A percentile compares a stretch with the other conserved stretches of the same genome.
Conservation (phyloP, 2,888 invertebrate species). For the Hydraecia micacea region DNA sequence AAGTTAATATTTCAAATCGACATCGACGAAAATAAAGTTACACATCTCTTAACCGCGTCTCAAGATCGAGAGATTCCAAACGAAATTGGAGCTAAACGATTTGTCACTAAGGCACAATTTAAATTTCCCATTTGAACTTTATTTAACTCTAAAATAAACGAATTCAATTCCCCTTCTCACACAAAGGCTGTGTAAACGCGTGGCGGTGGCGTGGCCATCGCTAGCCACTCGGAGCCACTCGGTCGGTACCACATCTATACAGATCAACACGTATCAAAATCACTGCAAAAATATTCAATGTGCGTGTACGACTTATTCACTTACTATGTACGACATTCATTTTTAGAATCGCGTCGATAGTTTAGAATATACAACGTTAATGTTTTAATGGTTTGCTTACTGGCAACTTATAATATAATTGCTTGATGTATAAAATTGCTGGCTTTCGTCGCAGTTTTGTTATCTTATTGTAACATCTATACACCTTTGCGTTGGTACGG, state of each 20-base stretch:
- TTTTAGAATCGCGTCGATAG: slow-evolving; percentile 68
- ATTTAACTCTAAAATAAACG: slow-evolving; percentile 85
- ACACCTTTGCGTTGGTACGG: slow-evolving; percentile 32
- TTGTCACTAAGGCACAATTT: slow-evolving; percentile 90
- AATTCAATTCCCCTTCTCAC: slow-evolving; percentile 81
- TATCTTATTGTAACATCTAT: slow-evolving; percentile 30
- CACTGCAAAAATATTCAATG: slow-evolving; percentile 73
- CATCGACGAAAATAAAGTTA: slow-evolving; percentile 67
- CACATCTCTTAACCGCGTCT: slow-evolving; percentile 68
- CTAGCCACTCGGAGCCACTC: slow-evolving; percentile 33
- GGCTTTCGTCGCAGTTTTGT: slow-evolving; percentile 38
- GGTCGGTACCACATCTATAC: slow-evolving; percentile 55
- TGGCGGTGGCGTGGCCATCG: slow-evolving; percentile 21
- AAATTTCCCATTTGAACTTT: slow-evolving; percentile 89
- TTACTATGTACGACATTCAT: slow-evolving; percentile 61
- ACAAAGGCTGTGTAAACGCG: slow-evolving; percentile 40
- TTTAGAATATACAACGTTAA: slow-evolving; percentile 67
- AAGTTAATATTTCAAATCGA: slow-evolving; percentile 72
- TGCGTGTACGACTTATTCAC: slow-evolving; percentile 65
- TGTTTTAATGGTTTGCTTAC: slow-evolving; percentile 61
- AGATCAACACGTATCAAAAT: slow-evolving; percentile 67
- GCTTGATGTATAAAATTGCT: slow-evolving; percentile 56
- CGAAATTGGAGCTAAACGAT: slow-evolving; percentile 83
- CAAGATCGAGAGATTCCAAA: slow-evolving; percentile 77
- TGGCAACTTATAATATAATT: slow-evolving; percentile 62